Percentiles rank a stretch among this genome's conserved stretches.
These are phyloP conservation scores for Drosophila mimica DNA, from an alignment of 2,888 invertebrate species.

Conservation along the genomic window DNA sequence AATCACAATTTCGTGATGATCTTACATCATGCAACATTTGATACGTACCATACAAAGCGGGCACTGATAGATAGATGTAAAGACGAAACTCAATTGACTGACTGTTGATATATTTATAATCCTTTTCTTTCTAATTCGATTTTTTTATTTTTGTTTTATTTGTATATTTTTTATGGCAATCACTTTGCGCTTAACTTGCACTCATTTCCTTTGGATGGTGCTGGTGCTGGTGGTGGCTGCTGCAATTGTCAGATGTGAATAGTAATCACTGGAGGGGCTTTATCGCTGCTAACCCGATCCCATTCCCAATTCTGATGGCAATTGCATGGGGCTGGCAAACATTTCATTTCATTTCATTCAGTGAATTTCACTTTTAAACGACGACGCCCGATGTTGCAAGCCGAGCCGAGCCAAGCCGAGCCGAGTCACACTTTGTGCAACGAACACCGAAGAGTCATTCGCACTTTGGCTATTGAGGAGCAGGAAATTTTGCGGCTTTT, in stretches of 20 bases:
- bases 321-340: conserved; percentile 44
- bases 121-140: conserved; percentile 21
- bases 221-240: conserved; percentile 17
- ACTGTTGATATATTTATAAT: conserved; percentile 11
- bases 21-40: conserved; percentile 27
- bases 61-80: conserved; percentile 3
- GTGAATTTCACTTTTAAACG: conserved; percentile 79
- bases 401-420: not conserved
- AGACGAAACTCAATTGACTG: conserved; percentile 8
- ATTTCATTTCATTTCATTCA: conserved; percentile 69
- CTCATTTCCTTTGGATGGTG: conserved; percentile 50
- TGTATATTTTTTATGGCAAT: not conserved
- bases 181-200: conserved; percentile 29
- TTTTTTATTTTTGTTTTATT: not conserved
- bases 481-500: conserved; percentile 46
- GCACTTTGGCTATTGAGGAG: conserved; percentile 49
- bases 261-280: conserved; percentile 28
- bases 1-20: conserved; percentile 1
- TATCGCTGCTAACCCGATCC: conserved; percentile 20
- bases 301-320: conserved; percentile 42
- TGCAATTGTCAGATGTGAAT: conserved; percentile 59
- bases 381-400: conserved; percentile 30
- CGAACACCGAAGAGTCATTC: conserved; percentile 47
- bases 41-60: conserved; percentile 69
- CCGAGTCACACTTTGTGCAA: conserved; percentile 36